These are phyloP conservation scores for Sternarchorhynchus goeldii DNA, from an alignment of 2,797 vertebrate species.

Conservation along the genomic window DNA sequence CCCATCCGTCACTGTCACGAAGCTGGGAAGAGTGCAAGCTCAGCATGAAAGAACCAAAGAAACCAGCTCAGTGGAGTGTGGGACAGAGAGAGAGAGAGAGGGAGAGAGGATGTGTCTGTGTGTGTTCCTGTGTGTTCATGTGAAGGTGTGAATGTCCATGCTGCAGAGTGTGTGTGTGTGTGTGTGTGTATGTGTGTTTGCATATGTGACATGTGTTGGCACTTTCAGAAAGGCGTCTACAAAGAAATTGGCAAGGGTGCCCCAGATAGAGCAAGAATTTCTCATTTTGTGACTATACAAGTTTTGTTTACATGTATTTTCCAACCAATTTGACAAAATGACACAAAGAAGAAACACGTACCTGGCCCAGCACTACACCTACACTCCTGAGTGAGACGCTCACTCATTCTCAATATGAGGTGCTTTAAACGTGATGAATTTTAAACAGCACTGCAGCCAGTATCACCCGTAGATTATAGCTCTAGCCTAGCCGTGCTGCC, in stretches of 20 bases:
- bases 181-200: no score
- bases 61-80: conserved; percentile 20
- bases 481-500: not conserved
- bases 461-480: conserved; percentile 29
- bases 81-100: not conserved
- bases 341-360: not conserved
- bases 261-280: conserved; percentile 8
- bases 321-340: conserved; percentile 17
- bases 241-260: not conserved
- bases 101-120: not conserved
- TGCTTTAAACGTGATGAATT: conserved; percentile 34
- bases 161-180: no score
- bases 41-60: conserved; percentile 36
- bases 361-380: not conserved
- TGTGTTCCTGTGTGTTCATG: not conserved
- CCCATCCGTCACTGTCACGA: conserved; percentile 44
- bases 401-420: conserved; percentile 6
- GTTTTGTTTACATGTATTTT: conserved; percentile 22
- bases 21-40: conserved; percentile 38
- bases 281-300: not conserved
- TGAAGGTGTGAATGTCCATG: conserved; percentile 12
- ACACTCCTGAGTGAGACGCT: not conserved
- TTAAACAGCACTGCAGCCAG: conserved; percentile 35
- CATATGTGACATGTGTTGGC: no score
- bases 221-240: not conserved